Evolutionary conservation across 2,113 vertebrate species (phyloP).

Genomic region (Rana temporaria): DNA sequence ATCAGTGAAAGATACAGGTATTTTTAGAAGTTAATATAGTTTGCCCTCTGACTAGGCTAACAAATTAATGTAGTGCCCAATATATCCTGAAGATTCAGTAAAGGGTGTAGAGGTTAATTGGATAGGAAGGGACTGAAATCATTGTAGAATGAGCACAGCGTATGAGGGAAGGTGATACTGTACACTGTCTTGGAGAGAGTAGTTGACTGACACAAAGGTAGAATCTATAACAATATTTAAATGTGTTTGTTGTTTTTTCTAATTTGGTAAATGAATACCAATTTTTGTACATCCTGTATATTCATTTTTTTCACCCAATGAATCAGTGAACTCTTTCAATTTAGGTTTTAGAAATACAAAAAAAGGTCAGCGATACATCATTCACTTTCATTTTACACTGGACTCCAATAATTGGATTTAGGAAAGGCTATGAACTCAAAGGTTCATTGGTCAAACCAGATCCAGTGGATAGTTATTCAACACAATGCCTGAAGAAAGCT

Average conservation of each 20-base stretch:
- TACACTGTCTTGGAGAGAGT: not conserved
- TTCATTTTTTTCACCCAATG: not conserved
- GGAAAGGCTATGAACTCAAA: not conserved
- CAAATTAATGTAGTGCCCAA: not conserved
- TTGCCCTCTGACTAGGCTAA: not conserved
- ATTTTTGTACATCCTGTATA: not conserved
- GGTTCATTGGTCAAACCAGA: not conserved
- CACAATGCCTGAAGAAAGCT: not conserved
- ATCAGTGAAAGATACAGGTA: not conserved
- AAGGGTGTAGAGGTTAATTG: not conserved
- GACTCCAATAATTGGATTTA: slow-evolving; percentile 26
- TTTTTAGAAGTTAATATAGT: not conserved
- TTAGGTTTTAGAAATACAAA: not conserved
- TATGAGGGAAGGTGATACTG: not conserved
- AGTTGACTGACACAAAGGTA: not conserved
- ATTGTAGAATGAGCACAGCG: not conserved
- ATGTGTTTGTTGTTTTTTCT: not conserved
- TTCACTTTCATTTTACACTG: slow-evolving; percentile 18
- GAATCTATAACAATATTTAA: not conserved
- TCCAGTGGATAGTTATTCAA: slow-evolving; percentile 5
- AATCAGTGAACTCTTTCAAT: not conserved
- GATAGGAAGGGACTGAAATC: not conserved
- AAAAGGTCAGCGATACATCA: not conserved
- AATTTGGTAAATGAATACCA: not conserved
- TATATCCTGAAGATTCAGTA: not conserved